Percentiles rank a stretch among this genome's conserved stretches.
Evolutionary conservation across 2,888 invertebrate species (phyloP).

Genomic region (Heteromurus nitidus): DNA sequence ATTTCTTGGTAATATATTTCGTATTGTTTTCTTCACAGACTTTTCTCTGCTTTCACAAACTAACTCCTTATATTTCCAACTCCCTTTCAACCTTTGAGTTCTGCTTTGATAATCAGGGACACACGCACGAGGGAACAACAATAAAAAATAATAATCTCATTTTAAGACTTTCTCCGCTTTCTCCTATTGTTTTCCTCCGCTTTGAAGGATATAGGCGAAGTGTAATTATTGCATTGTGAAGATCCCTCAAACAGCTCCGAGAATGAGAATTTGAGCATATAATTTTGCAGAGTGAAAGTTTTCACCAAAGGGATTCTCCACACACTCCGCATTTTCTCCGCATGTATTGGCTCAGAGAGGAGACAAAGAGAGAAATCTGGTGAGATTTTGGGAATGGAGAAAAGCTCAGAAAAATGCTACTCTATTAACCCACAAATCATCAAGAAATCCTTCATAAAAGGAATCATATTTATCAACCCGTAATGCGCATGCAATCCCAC

Average conservation of each 20-base stretch:
- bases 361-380: no score
- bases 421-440: constrained; percentile 8
- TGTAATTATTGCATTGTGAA: constrained; percentile 1
- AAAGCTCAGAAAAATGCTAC: background rate
- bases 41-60: background rate
- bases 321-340: no score
- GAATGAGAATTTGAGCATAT: no score
- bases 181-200: background rate
- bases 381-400: background rate
- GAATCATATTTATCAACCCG: background rate
- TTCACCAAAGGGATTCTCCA: no score
- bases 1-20: background rate
- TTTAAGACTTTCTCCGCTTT: background rate
- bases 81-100: constrained; percentile 4
- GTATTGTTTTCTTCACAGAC: background rate
- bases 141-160: constrained; percentile 2
- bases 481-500: constrained; percentile 8
- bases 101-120: constrained; percentile 14
- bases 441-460: background rate
- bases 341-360: no score
- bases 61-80: constrained; percentile 3
- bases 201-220: background rate
- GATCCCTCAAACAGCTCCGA: background rate
- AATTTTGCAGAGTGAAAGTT: constrained; percentile 4
- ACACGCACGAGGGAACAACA: background rate